A percentile compares a stretch with the other conserved stretches of the same genome.
Evolutionary conservation across 2,888 invertebrate species (phyloP).

Genomic region (Xanthorhoe designata): DNA sequence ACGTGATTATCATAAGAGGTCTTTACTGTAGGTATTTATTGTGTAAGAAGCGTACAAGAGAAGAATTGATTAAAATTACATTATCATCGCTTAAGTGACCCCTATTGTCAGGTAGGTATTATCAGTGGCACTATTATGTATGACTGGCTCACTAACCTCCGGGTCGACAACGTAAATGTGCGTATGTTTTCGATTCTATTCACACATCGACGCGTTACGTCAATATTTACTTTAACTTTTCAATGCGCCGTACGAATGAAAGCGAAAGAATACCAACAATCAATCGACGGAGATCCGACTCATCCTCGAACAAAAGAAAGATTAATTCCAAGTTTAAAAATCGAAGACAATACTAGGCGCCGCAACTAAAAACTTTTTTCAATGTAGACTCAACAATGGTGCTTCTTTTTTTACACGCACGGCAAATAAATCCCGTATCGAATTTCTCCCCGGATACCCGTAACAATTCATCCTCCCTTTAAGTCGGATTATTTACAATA

Average conservation of each 20-base stretch:
- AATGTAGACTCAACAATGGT: slow-evolving; percentile 71
- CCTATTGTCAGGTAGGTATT: slow-evolving; percentile 45
- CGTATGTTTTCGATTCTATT: slow-evolving; percentile 61
- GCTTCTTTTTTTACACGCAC: slow-evolving; percentile 60
- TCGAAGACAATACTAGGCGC: slow-evolving; percentile 68
- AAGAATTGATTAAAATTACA: slow-evolving; percentile 42
- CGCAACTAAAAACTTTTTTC: slow-evolving; percentile 72
- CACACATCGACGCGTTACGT: slow-evolving; percentile 62
- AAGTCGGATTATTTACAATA: slow-evolving; percentile 55
- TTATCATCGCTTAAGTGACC: slow-evolving; percentile 44
- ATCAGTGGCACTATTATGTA: slow-evolving; percentile 45
- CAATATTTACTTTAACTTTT: slow-evolving; percentile 71
- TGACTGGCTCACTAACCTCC: slow-evolving; percentile 68
- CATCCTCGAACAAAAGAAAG: slow-evolving; percentile 62
- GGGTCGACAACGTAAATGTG: slow-evolving; percentile 57
- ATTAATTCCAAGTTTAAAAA: slow-evolving; percentile 68
- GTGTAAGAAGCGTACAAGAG: slow-evolving; percentile 26
- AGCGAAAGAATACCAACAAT: slow-evolving; percentile 57
- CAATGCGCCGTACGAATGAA: slow-evolving; percentile 57
- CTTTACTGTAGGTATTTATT: slow-evolving; percentile 10
- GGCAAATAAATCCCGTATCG: slow-evolving; percentile 66
- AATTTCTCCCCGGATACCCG: slow-evolving; percentile 61
- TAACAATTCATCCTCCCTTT: slow-evolving; percentile 59
- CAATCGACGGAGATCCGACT: slow-evolving; percentile 51
- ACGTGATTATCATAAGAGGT: neutral